Evolutionary conservation across 2,113 vertebrate species (phyloP).

Genomic region (Ophthalmolycus amberensis): DNA sequence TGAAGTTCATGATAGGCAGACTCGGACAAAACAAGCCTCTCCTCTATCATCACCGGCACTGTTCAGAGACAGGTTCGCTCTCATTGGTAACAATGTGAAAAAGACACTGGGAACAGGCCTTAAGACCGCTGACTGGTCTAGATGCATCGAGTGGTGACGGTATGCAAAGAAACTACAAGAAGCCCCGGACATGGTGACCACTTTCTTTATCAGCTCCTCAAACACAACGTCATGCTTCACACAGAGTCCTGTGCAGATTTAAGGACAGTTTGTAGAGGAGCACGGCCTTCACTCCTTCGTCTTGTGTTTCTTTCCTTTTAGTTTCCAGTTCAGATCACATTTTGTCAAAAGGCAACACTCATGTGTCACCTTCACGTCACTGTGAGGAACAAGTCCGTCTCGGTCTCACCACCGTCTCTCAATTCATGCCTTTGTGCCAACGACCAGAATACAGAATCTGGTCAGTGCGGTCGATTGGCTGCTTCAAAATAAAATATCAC

Average conservation of each 20-base stretch:
- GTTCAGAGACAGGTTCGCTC: too few relatives aligned
- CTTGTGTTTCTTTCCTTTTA: slow-evolving; percentile 16
- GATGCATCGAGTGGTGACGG: not conserved
- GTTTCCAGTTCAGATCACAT: slow-evolving; percentile 42
- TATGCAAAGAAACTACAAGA: not conserved
- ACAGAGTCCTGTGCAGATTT: not conserved
- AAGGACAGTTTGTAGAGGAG: not conserved
- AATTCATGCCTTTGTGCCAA: slow-evolving; percentile 46
- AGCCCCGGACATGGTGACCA: not conserved
- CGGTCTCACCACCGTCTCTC: slow-evolving; percentile 38
- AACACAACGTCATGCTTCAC: not conserved
- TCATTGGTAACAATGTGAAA: too few relatives aligned
- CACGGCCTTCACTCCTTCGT: not conserved
- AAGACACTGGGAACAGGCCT: too few relatives aligned
- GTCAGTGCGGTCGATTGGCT: not conserved
- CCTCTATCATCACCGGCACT: too few relatives aligned
- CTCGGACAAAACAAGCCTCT: too few relatives aligned
- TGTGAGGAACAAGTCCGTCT: slow-evolving; percentile 41
- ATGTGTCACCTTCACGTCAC: slow-evolving; percentile 50
- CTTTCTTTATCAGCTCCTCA: not conserved
- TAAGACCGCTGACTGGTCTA: too few relatives aligned
- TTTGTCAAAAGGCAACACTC: slow-evolving; percentile 28
- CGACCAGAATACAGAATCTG: slow-evolving; percentile 20
- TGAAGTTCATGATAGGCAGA: too few relatives aligned
- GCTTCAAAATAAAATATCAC: slow-evolving; percentile 12